These are phyloP conservation scores for Rotaria socialis DNA, from an alignment of 2,888 invertebrate genomes.

Conservation along the genomic window DNA sequence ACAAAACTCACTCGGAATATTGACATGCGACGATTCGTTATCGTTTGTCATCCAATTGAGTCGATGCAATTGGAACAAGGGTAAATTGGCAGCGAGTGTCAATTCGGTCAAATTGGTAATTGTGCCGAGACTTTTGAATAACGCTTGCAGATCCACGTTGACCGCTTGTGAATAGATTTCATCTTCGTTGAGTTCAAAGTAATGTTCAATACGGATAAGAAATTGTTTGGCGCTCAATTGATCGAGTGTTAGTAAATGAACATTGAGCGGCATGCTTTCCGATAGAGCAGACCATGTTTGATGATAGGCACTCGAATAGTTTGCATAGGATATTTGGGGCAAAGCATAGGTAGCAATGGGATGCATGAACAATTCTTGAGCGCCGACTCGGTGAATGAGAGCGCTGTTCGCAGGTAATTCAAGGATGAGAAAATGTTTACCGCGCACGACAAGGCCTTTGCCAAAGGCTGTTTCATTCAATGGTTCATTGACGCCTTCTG, in stretches of 20 bases:
- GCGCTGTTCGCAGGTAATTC: constrained; percentile 43
- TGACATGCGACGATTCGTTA: neutral
- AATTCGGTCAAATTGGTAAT: constrained; percentile 10
- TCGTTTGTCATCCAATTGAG: neutral
- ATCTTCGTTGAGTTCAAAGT: constrained; percentile 45
- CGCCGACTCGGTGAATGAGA: constrained; percentile 35
- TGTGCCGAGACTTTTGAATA: constrained; percentile 20
- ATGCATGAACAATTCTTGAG: constrained; percentile 35
- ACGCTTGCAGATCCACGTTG: constrained; percentile 37
- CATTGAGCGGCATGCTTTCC: constrained; percentile 33
- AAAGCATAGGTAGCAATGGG: constrained; percentile 38
- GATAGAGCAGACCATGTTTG: constrained; percentile 26
- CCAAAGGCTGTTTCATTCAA: constrained; percentile 72
- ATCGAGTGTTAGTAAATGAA: constrained; percentile 40
- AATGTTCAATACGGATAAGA: constrained; percentile 43
- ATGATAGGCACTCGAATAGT: neutral
- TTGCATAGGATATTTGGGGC: neutral
- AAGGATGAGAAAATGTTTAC: constrained; percentile 49
- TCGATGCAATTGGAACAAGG: neutral
- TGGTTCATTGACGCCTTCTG: constrained; percentile 84
- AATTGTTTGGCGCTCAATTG: constrained; percentile 24
- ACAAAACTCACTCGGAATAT: neutral
- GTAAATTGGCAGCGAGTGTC: constrained; percentile 2
- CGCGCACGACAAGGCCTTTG: constrained; percentile 58
- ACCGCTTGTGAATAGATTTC: constrained; percentile 35